phyloP scores from a whole-genome alignment of 2,797 vertebrate genomes.

The Caiman crocodilus region DNA sequence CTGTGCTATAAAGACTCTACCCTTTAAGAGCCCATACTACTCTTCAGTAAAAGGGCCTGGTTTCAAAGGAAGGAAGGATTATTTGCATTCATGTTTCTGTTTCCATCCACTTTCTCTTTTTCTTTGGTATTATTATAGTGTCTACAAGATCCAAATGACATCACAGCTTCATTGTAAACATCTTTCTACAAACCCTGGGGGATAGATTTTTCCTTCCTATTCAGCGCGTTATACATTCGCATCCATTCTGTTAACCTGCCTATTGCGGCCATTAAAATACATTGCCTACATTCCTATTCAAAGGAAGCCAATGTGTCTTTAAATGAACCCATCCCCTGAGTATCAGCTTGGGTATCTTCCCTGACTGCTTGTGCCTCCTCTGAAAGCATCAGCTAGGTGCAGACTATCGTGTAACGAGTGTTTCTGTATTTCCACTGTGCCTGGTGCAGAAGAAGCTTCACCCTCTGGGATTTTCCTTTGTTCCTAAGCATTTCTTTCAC shows the following conservation, averaged over 20 bases:
- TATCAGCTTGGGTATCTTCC: not conserved
- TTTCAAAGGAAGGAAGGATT: too few relatives aligned
- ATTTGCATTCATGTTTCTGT: not conserved
- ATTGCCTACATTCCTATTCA: fast-evolving
- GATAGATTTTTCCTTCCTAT: not conserved
- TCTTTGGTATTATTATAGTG: not conserved
- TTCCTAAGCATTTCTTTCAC: not conserved
- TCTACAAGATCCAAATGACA: fast-evolving
- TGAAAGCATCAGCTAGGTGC: fast-evolving
- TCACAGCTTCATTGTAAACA: not conserved
- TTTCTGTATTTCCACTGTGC: fast-evolving
- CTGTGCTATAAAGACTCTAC: too few relatives aligned
- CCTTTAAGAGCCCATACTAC: too few relatives aligned
- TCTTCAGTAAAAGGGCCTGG: too few relatives aligned
- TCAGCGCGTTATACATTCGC: not conserved
- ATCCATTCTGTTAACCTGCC: not conserved
- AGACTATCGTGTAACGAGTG: not conserved
- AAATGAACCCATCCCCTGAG: not conserved
- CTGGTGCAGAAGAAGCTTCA: not conserved
- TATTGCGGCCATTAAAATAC: not conserved
- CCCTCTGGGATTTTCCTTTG: not conserved
- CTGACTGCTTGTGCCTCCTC: not conserved
- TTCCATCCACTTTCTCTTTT: not conserved
- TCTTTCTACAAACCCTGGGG: not conserved
- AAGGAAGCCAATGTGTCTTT: not conserved